phyloP scores from a whole-genome alignment of 2,113 vertebrate genomes.

The Lagopus leucura region DNA sequence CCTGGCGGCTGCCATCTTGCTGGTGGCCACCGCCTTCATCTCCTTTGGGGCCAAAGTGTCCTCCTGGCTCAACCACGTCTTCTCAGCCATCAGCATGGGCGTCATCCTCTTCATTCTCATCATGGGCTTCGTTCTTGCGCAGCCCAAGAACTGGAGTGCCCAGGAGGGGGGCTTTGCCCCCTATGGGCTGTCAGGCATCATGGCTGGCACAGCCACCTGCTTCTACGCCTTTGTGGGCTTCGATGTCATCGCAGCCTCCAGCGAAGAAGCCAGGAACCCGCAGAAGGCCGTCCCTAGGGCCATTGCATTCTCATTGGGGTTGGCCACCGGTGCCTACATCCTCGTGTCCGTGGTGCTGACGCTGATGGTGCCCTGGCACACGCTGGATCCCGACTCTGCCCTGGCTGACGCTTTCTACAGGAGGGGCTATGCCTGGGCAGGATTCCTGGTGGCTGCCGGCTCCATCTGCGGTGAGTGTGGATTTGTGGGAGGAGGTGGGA shows the following conservation, averaged over 20 bases:
- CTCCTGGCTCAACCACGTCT: conserved; percentile 94
- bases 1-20: conserved; percentile 86
- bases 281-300: conserved; percentile 89
- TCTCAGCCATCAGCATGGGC: conserved; percentile 86
- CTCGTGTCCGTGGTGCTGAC: conserved; percentile 92
- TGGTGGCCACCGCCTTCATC: conserved; percentile 89
- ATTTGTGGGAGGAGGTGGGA: not conserved
- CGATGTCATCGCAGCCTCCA: conserved; percentile 93
- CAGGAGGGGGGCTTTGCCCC: conserved; percentile 92
- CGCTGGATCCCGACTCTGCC: conserved; percentile 90
- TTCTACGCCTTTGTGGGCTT: conserved; percentile 97
- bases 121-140: conserved; percentile 89
- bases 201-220: conserved; percentile 94
- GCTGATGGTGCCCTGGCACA: conserved; percentile 93
- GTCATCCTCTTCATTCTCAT: conserved; percentile 90
- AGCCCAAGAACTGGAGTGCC: conserved; percentile 89
- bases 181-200: conserved; percentile 89
- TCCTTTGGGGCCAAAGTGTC: conserved; percentile 94
- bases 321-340: conserved; percentile 89
- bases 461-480: conserved; percentile 93
- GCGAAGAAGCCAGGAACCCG: conserved; percentile 92
- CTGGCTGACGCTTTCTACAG: conserved; percentile 93
- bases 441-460: conserved; percentile 89
- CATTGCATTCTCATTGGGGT: conserved; percentile 85
- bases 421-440: conserved; percentile 94